Evolutionary conservation across 53 echinoderm and acorn worm genomes (phyloP).

Genomic region (Paracentrotus lividus): DNA sequence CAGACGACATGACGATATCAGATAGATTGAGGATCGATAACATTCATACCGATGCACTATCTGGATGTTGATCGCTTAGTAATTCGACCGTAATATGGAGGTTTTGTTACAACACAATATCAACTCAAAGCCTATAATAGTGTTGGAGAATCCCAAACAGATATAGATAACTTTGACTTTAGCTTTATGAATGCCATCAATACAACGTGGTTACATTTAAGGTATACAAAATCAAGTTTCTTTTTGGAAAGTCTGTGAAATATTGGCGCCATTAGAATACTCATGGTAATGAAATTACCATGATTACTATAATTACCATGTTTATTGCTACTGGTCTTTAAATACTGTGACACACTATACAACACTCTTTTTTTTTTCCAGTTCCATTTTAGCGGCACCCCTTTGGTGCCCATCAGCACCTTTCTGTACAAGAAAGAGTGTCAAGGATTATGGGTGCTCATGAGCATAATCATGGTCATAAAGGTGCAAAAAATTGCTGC

Average conservation of each 20-base stretch:
- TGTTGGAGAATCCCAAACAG: neutral
- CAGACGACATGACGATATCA: constrained; percentile 42
- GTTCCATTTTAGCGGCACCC: too few species aligned
- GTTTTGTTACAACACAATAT: constrained; percentile 37
- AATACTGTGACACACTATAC: too few species aligned
- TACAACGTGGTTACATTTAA: too few species aligned
- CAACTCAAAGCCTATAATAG: too few species aligned
- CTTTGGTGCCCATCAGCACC: neutral
- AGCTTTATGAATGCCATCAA: neutral
- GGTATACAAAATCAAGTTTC: neutral
- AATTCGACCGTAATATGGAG: constrained; percentile 44
- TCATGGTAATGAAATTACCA: too few species aligned
- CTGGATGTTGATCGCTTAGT: constrained; percentile 17
- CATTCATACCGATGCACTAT: constrained; percentile 28
- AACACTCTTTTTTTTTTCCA: too few species aligned
- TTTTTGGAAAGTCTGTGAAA: neutral
- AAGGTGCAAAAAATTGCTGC: too few species aligned
- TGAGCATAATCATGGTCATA: too few species aligned
- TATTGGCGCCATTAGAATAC: neutral
- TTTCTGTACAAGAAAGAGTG: too few species aligned
- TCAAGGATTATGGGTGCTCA: too few species aligned
- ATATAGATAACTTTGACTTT: neutral
- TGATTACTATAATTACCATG: neutral
- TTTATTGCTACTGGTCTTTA: neutral
- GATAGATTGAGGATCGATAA: constrained; percentile 9